These are phyloP conservation scores for Acrobasis consociella DNA, from an alignment of 2,888 invertebrate genomes.

Conservation along the genomic window DNA sequence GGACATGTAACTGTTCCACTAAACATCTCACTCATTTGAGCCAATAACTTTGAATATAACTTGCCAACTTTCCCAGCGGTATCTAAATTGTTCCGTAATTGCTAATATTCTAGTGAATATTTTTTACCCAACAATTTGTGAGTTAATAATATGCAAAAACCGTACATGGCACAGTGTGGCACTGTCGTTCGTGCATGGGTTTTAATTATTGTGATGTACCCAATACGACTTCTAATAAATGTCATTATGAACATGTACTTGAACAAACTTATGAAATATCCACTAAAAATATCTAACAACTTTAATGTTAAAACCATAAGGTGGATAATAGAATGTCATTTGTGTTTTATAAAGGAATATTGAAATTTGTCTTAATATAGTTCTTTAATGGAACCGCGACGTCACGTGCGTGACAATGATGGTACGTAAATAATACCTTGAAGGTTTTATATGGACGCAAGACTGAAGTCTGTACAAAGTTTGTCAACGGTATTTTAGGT, in stretches of 20 bases:
- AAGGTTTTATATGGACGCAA: slow-evolving; percentile 69
- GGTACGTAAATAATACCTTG: slow-evolving; percentile 66
- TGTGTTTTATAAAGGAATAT: slow-evolving; percentile 23
- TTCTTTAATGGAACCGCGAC: slow-evolving; percentile 76
- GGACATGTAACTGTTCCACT: slow-evolving; percentile 5
- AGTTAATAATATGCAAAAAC: slow-evolving; percentile 73
- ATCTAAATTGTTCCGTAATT: slow-evolving; percentile 18
- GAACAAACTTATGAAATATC: slow-evolving; percentile 41
- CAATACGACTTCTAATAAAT: slow-evolving; percentile 81
- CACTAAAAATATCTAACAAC: slow-evolving; percentile 29
- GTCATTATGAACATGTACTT: slow-evolving; percentile 75
- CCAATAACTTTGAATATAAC: slow-evolving; percentile 5
- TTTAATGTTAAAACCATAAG: slow-evolving; percentile 32
- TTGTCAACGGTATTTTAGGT: slow-evolving; percentile 41
- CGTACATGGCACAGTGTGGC: slow-evolving; percentile 75
- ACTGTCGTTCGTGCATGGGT: slow-evolving; percentile 78
- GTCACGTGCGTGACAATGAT: slow-evolving; percentile 79
- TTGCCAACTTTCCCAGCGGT: neutral
- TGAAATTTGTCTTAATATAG: slow-evolving; percentile 58
- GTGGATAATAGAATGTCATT: slow-evolving; percentile 31
- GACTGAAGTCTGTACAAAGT: slow-evolving; percentile 51
- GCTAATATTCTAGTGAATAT: slow-evolving; percentile 29
- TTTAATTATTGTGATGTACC: slow-evolving; percentile 82
- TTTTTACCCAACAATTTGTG: slow-evolving; percentile 61
- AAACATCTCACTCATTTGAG: slow-evolving; percentile 17